These are phyloP conservation scores for Melipona bicolor DNA, from an alignment of 2,888 invertebrate species.

Conservation along the genomic window DNA sequence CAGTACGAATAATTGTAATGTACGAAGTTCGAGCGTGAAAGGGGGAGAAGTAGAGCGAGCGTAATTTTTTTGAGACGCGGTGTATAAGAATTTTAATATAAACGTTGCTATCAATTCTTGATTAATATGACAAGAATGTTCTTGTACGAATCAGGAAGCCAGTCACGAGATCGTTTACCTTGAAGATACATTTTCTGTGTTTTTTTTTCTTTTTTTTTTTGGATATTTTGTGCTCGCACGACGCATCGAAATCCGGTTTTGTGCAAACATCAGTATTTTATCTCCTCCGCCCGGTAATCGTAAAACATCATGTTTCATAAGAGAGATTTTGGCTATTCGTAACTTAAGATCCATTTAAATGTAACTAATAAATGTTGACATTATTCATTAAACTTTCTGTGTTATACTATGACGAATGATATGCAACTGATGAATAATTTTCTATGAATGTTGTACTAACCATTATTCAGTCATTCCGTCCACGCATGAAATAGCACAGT, in stretches of 20 bases:
- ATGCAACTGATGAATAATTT: not conserved
- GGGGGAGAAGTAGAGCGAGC: too few species aligned
- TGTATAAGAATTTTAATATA: not conserved
- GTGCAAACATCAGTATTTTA: conserved; percentile 16
- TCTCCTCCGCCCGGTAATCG: too few species aligned
- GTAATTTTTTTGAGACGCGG: too few species aligned
- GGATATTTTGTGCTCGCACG: not conserved
- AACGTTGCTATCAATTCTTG: not conserved
- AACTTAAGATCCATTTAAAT: not conserved
- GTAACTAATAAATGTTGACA: not conserved
- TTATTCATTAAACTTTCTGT: not conserved
- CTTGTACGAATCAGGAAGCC: not conserved
- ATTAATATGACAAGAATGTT: not conserved
- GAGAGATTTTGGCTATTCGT: not conserved
- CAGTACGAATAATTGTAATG: not conserved
- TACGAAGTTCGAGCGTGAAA: too few species aligned
- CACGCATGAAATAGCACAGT: not conserved
- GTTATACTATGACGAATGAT: not conserved
- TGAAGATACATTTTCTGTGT: not conserved
- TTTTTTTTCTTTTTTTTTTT: not conserved
- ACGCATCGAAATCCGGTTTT: conserved; percentile 12
- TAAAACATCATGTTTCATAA: not conserved
- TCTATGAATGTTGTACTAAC: not conserved
- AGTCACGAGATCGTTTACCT: not conserved
- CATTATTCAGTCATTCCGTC: not conserved